These are phyloP conservation scores for Hozukius guyotensis DNA, from an alignment of 2,797 vertebrate genomes.

Conservation along the genomic window DNA sequence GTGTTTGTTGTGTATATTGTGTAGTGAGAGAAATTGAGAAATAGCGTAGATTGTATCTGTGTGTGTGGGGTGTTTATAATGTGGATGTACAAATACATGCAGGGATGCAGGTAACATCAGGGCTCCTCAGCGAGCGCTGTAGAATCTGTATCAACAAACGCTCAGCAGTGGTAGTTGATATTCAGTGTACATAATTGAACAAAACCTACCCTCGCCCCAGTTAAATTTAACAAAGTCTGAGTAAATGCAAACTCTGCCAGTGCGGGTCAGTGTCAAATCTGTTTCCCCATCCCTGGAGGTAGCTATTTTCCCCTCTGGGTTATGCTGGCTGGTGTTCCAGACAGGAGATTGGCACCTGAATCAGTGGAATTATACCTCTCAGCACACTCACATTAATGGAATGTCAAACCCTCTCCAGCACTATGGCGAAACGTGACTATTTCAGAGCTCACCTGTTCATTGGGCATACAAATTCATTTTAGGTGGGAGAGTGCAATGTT, in stretches of 20 bases:
- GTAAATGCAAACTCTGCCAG: conserved; percentile 58
- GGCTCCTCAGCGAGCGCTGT: background rate
- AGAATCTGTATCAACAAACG: conserved; percentile 32
- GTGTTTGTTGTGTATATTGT: conserved; percentile 18
- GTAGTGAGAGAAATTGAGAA: conserved; percentile 22
- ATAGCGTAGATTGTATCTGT: conserved; percentile 9
- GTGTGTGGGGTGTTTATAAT: background rate
- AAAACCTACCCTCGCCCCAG: conserved; percentile 44
- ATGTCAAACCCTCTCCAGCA: conserved; percentile 68
- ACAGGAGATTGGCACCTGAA: conserved; percentile 74
- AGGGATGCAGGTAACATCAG: conserved; percentile 15
- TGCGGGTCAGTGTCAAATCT: conserved; percentile 65
- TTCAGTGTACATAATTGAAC: conserved; percentile 57
- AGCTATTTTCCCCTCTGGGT: conserved; percentile 58
- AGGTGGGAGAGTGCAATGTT: conserved; percentile 54
- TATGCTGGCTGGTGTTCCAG: conserved; percentile 54
- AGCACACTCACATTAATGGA: conserved; percentile 69
- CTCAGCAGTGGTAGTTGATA: conserved; percentile 45
- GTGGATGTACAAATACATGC: conserved; percentile 11
- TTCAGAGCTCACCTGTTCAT: conserved; percentile 68
- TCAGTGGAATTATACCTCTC: conserved; percentile 72
- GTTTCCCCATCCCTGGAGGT: conserved; percentile 52
- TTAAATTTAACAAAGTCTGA: conserved; percentile 66
- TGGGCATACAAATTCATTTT: conserved; percentile 72
- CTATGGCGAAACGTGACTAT: conserved; percentile 60